phyloP scores from a whole-genome alignment of 1,140 invertebrate genomes.

The Drosophila grimshawi region DNA sequence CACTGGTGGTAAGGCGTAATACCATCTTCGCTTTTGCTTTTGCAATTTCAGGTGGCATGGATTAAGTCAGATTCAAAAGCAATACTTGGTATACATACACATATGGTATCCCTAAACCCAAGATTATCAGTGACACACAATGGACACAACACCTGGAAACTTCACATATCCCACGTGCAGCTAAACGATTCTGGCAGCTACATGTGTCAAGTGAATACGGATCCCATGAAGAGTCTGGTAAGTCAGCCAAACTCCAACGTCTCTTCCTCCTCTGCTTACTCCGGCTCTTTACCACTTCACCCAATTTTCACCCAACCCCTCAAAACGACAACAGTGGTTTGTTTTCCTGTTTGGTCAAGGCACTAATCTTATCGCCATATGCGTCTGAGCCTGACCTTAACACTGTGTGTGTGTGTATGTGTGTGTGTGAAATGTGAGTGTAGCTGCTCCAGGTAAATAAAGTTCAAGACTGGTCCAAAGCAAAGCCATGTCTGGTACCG shows the following conservation, averaged over 20 bases:
- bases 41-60: slow-evolving; percentile 92
- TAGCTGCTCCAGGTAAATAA: slow-evolving; percentile 5
- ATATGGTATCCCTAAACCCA: slow-evolving; percentile 94
- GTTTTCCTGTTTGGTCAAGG: slow-evolving; percentile 24
- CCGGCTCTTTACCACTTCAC: slow-evolving; percentile 4
- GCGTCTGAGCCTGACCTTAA: slow-evolving; percentile 39
- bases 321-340: slow-evolving; percentile 29
- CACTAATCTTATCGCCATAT: slow-evolving; percentile 50
- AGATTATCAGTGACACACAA: slow-evolving; percentile 94
- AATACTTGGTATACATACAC: slow-evolving; percentile 94
- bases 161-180: slow-evolving; percentile 94
- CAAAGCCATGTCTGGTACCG: neutral
- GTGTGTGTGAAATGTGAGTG: slow-evolving; percentile 24
- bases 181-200: slow-evolving; percentile 94
- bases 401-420: neutral
- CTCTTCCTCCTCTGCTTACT: neutral
- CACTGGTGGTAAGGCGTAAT: neutral
- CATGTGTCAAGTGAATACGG: slow-evolving; percentile 97
- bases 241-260: slow-evolving; percentile 64
- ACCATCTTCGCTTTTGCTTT: slow-evolving; percentile 33
- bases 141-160: slow-evolving; percentile 95
- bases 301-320: neutral
- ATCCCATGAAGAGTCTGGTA: slow-evolving; percentile 95
- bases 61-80: slow-evolving; percentile 95
- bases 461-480: neutral